These are phyloP conservation scores for Sycophaga agraensis DNA, from an alignment of 1,140 invertebrate species.

Conservation along the genomic window DNA sequence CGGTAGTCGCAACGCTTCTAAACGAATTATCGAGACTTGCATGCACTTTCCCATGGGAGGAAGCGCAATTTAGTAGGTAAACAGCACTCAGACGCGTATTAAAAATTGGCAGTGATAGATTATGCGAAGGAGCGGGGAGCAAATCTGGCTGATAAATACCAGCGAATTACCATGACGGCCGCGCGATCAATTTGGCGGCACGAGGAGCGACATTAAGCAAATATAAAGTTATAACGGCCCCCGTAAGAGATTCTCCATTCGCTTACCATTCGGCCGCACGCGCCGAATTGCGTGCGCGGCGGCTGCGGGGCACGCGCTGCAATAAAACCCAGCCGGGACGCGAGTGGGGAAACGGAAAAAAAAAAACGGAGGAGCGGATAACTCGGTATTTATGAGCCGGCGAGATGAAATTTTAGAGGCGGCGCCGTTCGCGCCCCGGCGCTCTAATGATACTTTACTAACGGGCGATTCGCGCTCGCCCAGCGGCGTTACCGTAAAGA, in stretches of 20 bases:
- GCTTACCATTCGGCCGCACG: not conserved
- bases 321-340: conserved; percentile 4
- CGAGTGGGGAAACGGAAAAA: not conserved
- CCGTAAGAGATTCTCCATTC: not conserved
- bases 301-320: conserved; percentile 1
- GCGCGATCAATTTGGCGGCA: too few relatives aligned
- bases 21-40: too few relatives aligned
- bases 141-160: conserved; percentile 12
- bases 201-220: conserved; percentile 11
- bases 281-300: not conserved
- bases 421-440: not conserved
- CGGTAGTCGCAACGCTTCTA: too few relatives aligned
- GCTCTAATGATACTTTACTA: conserved; percentile 11
- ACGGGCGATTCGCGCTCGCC: not conserved
- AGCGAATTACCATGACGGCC: not conserved
- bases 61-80: too few relatives aligned
- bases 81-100: too few relatives aligned
- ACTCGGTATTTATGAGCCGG: conserved; percentile 12
- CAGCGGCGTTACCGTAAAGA: too few relatives aligned
- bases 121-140: too few relatives aligned
- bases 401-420: conserved; percentile 17
- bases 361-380: not conserved
- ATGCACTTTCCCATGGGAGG: too few relatives aligned
- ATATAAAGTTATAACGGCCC: conserved; percentile 12
- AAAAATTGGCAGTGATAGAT: too few relatives aligned